Conservation (phyloP, 1,140 invertebrate genomes). For the Acarapis woodi region DNA sequence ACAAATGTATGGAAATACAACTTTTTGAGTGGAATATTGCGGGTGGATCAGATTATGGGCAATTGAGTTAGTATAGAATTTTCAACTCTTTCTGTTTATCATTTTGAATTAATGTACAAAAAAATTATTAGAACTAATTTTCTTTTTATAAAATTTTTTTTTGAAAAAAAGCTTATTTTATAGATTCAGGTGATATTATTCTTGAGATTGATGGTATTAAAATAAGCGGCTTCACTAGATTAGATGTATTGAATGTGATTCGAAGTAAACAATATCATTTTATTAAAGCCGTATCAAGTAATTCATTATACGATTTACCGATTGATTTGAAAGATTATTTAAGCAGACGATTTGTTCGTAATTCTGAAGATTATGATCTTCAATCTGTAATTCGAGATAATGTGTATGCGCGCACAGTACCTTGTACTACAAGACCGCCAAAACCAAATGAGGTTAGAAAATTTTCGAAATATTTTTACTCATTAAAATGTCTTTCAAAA, state of each 20-base stretch:
- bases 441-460: conserved; percentile 21
- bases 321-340: conserved; percentile 28
- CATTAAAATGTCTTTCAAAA: background rate
- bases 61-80: too few species aligned
- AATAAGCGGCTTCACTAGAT: conserved; percentile 29
- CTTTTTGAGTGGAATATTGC: conserved; percentile 6
- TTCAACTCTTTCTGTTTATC: too few species aligned
- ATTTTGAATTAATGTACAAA: too few species aligned
- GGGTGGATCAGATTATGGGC: conserved; percentile 10
- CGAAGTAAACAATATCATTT: background rate
- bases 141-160: too few species aligned
- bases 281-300: conserved; percentile 1
- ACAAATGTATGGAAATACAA: background rate
- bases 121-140: too few species aligned
- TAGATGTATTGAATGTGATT: conserved; percentile 21
- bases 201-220: conserved; percentile 31
- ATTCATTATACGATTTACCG: conserved; percentile 4
- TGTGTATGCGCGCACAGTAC: conserved; percentile 33
- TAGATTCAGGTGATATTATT: conserved; percentile 22
- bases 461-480: background rate
- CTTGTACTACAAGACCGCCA: conserved; percentile 20
- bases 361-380: conserved; percentile 31
- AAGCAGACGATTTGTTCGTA: conserved; percentile 29
- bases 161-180: too few species aligned
- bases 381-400: conserved; percentile 37